phyloP scores from a whole-genome alignment of 2,797 vertebrate genomes.

The Artibeus lituratus region DNA sequence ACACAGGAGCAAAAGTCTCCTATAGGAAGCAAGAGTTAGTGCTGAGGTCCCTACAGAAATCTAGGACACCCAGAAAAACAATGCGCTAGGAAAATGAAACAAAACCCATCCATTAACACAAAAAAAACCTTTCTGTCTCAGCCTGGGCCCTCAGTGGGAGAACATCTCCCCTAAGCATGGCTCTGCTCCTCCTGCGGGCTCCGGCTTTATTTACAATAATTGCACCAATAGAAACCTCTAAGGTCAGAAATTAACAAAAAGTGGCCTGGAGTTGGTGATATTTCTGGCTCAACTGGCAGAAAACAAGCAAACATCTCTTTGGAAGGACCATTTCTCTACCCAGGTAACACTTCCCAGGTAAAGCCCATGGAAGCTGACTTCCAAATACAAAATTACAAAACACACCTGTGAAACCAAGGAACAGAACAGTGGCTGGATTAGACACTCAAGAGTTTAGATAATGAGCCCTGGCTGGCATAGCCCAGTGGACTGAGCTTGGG shows the following conservation, averaged over 20 bases:
- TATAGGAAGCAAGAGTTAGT: background rate
- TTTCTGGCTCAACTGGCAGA: background rate
- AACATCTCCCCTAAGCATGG: background rate
- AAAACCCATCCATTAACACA: background rate
- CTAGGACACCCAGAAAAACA: background rate
- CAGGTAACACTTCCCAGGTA: background rate
- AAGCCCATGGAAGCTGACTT: background rate
- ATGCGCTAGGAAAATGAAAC: background rate
- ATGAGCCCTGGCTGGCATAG: too few relatives aligned
- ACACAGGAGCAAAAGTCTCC: background rate
- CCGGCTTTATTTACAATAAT: background rate
- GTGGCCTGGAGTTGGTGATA: background rate
- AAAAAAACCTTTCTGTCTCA: background rate
- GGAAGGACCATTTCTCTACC: background rate
- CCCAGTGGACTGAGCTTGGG: too few relatives aligned
- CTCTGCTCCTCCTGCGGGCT: background rate
- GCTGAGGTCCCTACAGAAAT: background rate
- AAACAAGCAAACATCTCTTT: background rate
- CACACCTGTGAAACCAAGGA: background rate
- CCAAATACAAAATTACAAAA: background rate
- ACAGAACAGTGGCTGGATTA: background rate
- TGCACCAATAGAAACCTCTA: background rate
- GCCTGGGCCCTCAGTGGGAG: background rate
- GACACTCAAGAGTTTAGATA: background rate
- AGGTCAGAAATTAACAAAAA: background rate